Base-by-base conservation (phyloP, 2,797 vertebrate species). In the Cyprinodon diabolis region DNA sequence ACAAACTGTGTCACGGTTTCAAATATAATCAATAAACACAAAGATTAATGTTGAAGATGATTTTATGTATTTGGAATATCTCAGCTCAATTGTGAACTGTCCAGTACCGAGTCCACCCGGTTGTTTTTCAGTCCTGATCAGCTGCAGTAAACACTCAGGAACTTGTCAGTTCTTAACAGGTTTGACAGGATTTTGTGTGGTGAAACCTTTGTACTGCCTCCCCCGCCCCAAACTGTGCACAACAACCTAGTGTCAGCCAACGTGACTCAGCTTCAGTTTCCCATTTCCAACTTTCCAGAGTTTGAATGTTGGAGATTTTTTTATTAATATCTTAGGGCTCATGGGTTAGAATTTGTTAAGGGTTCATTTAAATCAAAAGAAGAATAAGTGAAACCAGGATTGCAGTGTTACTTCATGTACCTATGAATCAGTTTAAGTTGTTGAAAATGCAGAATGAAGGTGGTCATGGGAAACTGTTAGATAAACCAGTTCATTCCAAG, bases 181-280 rank as follows among this genome's bases (percentile, higher is more conserved):
- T 94, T 93, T 86, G 90, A 90, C 93, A 58, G 77, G 90, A 90
- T 92, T 85, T 81, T 66, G 72, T 56, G n/a, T n/a, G 43, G 79
- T 80, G 87, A 92, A 89, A 92, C 91, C 85, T 87, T 85, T 84
- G 84, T 79, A 37, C 87, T 79, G 80, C 66, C 63, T 45, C 75
- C 79, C 57, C 78, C 74, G 11, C 13, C 23, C 54, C 37, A 6
- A 35, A 15, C 49, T 7, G n/a, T 4, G 14, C 57, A 57, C 76
- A 71, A 30, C 35, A 55, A 78, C 48, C 40, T 30, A 13, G 58
- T 79, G 19, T 19, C 47, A 4, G 30, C 67, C 0, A 47, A 40
- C 0, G 47, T 92, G 89, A 91, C 72, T 92, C 87, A 87, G 13
- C 40, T 8, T 43, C 40, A 8, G 40, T 63, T 80, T 0, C 54